phyloP scores from a whole-genome alignment of 2,888 invertebrate species.

The Zaprionus bogoriensis region DNA sequence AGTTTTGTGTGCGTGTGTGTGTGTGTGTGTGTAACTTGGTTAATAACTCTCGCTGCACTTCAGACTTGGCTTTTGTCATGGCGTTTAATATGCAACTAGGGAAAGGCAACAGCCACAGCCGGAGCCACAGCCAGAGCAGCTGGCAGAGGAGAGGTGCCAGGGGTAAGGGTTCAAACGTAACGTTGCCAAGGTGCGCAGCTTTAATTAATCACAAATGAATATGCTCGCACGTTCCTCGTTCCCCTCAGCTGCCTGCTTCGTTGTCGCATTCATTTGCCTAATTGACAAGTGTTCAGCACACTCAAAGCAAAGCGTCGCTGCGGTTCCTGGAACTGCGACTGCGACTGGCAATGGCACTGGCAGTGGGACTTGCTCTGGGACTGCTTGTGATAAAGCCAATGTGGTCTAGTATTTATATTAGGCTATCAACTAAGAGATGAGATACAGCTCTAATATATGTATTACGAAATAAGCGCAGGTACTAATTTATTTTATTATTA shows the following conservation, averaged over 20 bases:
- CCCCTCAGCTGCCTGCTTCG: too few relatives aligned
- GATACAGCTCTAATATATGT: too few relatives aligned
- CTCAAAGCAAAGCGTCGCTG: background rate
- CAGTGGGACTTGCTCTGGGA: too few relatives aligned
- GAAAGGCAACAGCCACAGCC: background rate
- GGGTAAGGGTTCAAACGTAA: background rate
- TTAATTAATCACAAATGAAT: slow-evolving; percentile 28
- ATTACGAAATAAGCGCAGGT: too few relatives aligned
- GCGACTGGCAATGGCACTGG: too few relatives aligned
- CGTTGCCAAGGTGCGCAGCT: slow-evolving; percentile 7
- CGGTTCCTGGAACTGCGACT: too few relatives aligned
- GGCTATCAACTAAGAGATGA: too few relatives aligned
- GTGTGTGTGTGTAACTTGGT: slow-evolving; percentile 7
- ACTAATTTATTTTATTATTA: too few relatives aligned
- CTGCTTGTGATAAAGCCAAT: too few relatives aligned
- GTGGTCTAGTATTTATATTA: too few relatives aligned
- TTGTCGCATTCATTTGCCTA: slow-evolving; percentile 22
- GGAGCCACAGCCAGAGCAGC: too few relatives aligned
- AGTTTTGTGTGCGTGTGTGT: slow-evolving; percentile 19
- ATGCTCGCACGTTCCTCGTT: background rate
- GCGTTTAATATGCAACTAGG: slow-evolving; percentile 21
- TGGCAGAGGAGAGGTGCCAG: background rate
- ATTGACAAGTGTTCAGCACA: slow-evolving; percentile 15
- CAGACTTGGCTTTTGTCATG: slow-evolving; percentile 14
- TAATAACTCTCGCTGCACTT: slow-evolving; percentile 23